Evolutionary conservation across 2,797 vertebrate genomes (phyloP), one percentile per base, ranked within the genome.

Genomic region (Podarcis siculus): DNA sequence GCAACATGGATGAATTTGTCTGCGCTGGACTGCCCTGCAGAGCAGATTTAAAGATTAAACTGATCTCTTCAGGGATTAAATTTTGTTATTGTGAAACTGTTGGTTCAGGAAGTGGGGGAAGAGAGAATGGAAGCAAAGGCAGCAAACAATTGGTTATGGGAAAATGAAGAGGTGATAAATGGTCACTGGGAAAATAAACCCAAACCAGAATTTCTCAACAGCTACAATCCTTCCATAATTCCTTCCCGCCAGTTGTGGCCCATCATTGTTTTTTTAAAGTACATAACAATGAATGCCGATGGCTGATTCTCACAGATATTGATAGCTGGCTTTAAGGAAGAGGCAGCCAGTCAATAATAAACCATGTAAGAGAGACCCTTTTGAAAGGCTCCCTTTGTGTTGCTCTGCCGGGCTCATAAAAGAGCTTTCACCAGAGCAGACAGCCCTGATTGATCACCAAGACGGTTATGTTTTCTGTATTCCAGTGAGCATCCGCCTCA

Each of bases 381-480:
- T 87, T 69, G 87, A 32, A 17, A 85, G 49, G 13, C 15, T 90
- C 30, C 67, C 7, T 79, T 17, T 91, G 84, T 88, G n/a, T 90
- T 91, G 89, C 92, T 84, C 79, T 85, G 64, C 80, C 90, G 82
- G 35, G 35, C 32, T 89, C 86, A 80, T 85, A 67, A 30, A 92
- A 92, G 87, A 89, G 80, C 71, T 83, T 67, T 87, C 89, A 69
- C 86, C 84, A 72, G 82, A 75, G 55, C 76, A 89, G 84, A 32
- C 85, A 89, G 78, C 1, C 2, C 67, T 91, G 82, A 90, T 39
- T 89, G 81, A 94, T 94, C 90, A 93, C 45, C 37, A 72, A 86
- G 90, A 89, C 73, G 82, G 86, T 8, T 91, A 66, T 58, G 66
- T 77, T 88, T 61, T 67, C 25, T 84, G 39, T 85, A 90, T 85